Conservation (phyloP, 2,113 vertebrate genomes). For the Pelobates fuscus region DNA sequence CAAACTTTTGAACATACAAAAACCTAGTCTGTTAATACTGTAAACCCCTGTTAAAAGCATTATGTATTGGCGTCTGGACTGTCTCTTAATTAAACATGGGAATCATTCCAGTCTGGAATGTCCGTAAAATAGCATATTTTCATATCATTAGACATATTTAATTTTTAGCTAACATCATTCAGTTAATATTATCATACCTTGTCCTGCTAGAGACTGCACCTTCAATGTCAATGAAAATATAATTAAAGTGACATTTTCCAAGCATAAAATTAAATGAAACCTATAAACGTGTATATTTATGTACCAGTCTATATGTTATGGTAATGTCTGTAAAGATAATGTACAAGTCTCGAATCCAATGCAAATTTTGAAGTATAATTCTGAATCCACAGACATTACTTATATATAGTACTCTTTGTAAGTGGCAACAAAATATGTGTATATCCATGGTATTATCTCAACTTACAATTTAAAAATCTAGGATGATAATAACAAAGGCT, state of each 20-base stretch:
- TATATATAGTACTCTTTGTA: constrained; percentile 27
- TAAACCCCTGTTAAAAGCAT: too few relatives aligned
- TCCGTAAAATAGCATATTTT: too few relatives aligned
- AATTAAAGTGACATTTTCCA: not conserved
- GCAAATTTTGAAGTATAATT: constrained; percentile 4
- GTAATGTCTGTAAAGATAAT: constrained; percentile 1
- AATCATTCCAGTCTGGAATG: too few relatives aligned
- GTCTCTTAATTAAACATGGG: too few relatives aligned
- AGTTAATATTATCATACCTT: too few relatives aligned
- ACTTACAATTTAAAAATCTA: not conserved
- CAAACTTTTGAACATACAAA: too few relatives aligned
- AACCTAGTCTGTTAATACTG: too few relatives aligned
- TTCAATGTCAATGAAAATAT: not conserved
- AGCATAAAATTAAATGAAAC: not conserved
- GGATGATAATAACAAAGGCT: not conserved
- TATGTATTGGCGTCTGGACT: too few relatives aligned
- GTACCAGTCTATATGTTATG: not conserved
- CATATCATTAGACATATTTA: too few relatives aligned
- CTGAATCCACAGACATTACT: constrained; percentile 1
- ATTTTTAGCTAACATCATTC: too few relatives aligned
- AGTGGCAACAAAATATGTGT: constrained; percentile 15
- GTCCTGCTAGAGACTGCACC: too few relatives aligned
- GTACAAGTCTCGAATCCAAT: not conserved
- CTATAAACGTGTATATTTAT: not conserved
- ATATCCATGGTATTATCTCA: not conserved